Base-by-base conservation (phyloP, 2,113 vertebrate genomes). In the Capricornis sumatraensis region DNA sequence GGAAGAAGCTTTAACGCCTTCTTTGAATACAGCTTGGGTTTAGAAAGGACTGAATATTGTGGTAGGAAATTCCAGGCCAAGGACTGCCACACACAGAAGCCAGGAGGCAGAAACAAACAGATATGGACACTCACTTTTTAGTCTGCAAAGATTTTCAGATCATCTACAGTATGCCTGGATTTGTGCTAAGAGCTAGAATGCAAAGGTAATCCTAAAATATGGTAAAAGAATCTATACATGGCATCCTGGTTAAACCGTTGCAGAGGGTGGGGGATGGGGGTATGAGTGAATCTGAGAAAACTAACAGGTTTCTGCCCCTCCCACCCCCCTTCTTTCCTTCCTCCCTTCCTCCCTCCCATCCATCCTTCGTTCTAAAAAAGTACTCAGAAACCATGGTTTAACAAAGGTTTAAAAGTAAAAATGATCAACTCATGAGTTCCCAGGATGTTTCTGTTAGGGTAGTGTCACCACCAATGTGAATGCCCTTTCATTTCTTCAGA, bases 21-120 rank as follows among this genome's bases (percentile, higher is more conserved):
- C 60, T 55, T 55, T 28, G 78, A 83, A 33, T 36, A 28, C 5
- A 1, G 0, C 14, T 50, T 53, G 45, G 11, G 33, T 60, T 40
- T 28, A 79, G 55, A 89, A 23, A 21, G 25, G 23, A 17, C 8
- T 3, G 74, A 30, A n/a, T 33, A 6, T 33, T 12, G 0, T 1
- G 1, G 21, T 30, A n/a, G 25, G 62, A 33, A 47, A 14, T 30
- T 53, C 67, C 28, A 16, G 40, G 40, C 15, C 3, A 6, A 30
- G 2, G 19, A n/a, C 6, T 5, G 2, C 23, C 8, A 0, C 0
- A 5, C 1, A 2, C 40, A n/a, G 10, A 57, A 36, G 43, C 52
- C 40, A 5, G 1, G 7, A 7, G 12, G 23, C 33, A 23, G 21
- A 1, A 33, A 23, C 14, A 1, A 7, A 10, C 2, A 50, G 23